Evolutionary conservation across 1,140 invertebrate genomes (phyloP).

Genomic region (Brachionus sp.): DNA sequence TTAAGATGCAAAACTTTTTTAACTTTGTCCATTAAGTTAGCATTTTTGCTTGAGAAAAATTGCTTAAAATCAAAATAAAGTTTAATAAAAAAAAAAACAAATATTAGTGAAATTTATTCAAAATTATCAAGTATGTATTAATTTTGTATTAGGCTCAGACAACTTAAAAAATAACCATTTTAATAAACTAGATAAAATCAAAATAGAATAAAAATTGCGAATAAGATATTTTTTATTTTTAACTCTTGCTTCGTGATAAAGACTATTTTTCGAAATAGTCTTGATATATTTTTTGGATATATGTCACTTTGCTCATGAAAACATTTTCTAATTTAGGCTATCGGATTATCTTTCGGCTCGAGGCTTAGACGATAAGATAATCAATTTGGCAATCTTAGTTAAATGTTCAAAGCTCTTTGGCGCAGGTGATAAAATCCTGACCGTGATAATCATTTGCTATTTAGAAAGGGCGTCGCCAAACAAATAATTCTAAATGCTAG

Average conservation of each 20-base stretch:
- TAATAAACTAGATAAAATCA: not conserved
- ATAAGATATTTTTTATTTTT: not conserved
- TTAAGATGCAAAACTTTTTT: not conserved
- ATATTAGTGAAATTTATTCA: not conserved
- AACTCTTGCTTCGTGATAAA: not conserved
- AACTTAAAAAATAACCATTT: not conserved
- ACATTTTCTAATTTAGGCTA: not conserved
- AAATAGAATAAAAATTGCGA: not conserved
- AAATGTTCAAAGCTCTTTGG: not conserved
- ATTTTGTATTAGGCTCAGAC: not conserved
- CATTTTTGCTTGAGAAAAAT: not conserved
- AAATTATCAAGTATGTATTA: not conserved
- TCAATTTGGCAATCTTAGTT: constrained; percentile 7
- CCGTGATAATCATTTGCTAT: not conserved
- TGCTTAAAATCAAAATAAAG: not conserved
- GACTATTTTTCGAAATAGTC: not conserved
- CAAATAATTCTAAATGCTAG: not conserved
- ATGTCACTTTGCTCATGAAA: not conserved
- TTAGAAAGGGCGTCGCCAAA: not conserved
- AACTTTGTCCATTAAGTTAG: not conserved
- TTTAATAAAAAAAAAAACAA: not conserved
- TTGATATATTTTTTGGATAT: not conserved
- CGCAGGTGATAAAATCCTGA: not conserved
- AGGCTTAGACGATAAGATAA: not conserved
- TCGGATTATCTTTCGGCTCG: not conserved